A percentile compares a stretch with the other conserved stretches of the same genome.
phyloP scores from a whole-genome alignment of 2,797 vertebrate species.

The Acanthis flammea region DNA sequence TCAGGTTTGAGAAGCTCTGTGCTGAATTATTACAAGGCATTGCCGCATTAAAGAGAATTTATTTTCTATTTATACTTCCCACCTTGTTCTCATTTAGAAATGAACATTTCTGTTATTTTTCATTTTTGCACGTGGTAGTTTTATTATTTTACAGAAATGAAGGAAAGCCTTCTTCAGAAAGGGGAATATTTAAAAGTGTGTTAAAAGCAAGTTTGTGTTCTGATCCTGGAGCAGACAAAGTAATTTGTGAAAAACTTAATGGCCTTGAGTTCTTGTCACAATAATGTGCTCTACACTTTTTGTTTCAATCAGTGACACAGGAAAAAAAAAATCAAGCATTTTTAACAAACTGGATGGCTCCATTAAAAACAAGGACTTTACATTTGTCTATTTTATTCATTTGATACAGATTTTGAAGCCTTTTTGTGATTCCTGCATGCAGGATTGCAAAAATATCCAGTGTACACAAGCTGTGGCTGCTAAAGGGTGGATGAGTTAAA shows the following conservation, averaged over 20 bases:
- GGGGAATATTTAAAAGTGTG: neutral
- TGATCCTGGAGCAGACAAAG: neutral
- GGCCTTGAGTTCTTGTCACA: neutral
- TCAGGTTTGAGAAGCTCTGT: neutral
- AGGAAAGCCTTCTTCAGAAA: neutral
- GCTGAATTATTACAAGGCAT: neutral
- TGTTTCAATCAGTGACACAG: neutral
- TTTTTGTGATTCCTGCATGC: neutral
- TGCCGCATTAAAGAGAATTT: neutral
- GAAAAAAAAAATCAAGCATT: neutral
- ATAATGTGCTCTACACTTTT: neutral
- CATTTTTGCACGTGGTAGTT: neutral
- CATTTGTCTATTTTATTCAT: constrained; percentile 4
- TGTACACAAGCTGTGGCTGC: constrained; percentile 23
- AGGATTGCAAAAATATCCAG: neutral
- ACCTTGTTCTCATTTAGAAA: neutral
- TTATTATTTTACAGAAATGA: neutral
- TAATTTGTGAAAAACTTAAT: neutral
- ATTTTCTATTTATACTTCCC: rapidly evolving
- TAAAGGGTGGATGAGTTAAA: constrained; percentile 13
- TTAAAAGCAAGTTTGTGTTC: neutral
- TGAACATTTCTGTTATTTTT: neutral
- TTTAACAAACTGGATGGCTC: neutral
- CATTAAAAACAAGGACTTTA: neutral
- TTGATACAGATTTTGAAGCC: neutral